Evolutionary conservation across 2,888 invertebrate species (phyloP).

Genomic region (Philhelius pedissequus): DNA sequence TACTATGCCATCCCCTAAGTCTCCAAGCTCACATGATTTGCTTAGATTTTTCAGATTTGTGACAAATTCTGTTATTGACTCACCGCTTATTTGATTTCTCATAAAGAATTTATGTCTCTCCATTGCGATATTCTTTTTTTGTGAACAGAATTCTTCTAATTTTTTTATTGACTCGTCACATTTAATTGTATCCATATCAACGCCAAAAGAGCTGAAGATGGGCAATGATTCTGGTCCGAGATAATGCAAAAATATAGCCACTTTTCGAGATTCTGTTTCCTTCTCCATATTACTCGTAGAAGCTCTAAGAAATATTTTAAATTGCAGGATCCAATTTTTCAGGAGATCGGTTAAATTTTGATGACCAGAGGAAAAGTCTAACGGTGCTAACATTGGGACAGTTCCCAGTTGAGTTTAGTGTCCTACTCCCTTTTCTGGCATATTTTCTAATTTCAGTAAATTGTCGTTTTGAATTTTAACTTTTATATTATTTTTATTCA

Average conservation of each 20-base stretch:
- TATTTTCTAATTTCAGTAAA: not conserved
- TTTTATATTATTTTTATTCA: not conserved
- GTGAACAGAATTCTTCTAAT: conserved; percentile 5
- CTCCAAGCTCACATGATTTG: conserved; percentile 34
- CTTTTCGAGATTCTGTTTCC: conserved; percentile 5
- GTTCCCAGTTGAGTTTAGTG: not conserved
- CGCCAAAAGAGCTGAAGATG: not conserved
- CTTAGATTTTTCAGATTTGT: conserved; percentile 32
- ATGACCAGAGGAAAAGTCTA: not conserved
- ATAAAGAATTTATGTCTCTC: conserved; percentile 28
- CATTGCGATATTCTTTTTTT: conserved; percentile 39
- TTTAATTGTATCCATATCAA: not conserved
- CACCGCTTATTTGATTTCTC: conserved; percentile 21
- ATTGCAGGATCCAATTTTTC: not conserved
- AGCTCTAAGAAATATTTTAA: too few relatives aligned
- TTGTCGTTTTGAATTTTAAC: not conserved
- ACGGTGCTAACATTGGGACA: not conserved
- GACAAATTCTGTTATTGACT: conserved; percentile 27
- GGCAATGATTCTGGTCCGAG: not conserved
- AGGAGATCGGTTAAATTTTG: not conserved
- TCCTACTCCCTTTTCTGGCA: not conserved
- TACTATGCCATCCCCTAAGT: not conserved
- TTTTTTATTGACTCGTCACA: not conserved
- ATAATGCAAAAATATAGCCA: conserved; percentile 19
- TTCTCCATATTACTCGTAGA: too few relatives aligned